These are phyloP conservation scores for Aphelenchoides fujianensis DNA, from an alignment of 1,140 invertebrate genomes.

Conservation along the genomic window DNA sequence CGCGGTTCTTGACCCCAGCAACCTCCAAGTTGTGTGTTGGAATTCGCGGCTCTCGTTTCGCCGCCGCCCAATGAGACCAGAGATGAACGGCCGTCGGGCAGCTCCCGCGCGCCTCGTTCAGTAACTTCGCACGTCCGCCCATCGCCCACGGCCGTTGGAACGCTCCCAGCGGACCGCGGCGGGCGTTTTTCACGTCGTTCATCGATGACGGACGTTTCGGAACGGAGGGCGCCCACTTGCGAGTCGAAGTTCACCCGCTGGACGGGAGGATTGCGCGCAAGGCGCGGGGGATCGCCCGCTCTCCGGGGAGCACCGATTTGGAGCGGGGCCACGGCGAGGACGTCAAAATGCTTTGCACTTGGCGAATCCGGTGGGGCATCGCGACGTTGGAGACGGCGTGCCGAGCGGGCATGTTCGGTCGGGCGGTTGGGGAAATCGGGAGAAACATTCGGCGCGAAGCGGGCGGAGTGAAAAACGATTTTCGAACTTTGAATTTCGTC, in stretches of 20 bases:
- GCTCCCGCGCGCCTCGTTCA: background rate
- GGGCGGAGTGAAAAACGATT: background rate
- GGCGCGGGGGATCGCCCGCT: background rate
- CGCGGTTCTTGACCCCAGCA: no score
- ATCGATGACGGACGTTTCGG: slow-evolving; percentile 4
- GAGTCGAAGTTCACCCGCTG: background rate
- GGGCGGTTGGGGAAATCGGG: background rate
- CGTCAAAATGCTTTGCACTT: no score
- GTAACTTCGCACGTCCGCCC: background rate
- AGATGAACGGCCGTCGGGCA: background rate
- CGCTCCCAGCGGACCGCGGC: background rate
- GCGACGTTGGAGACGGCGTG: no score
- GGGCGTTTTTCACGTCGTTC: background rate
- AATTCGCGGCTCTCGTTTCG: no score
- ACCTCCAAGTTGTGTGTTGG: no score
- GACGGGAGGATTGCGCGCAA: background rate
- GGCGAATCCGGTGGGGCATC: no score
- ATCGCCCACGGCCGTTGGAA: no score
- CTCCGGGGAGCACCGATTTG: background rate
- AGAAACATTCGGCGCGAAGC: background rate
- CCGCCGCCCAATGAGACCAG: no score
- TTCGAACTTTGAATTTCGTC: slow-evolving; percentile 13
- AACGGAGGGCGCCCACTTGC: background rate
- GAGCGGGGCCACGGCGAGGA: background rate
- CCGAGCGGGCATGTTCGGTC: background rate